Evolutionary conservation across 2,888 invertebrate genomes (phyloP).

Genomic region (Stictocephala bisonia): DNA sequence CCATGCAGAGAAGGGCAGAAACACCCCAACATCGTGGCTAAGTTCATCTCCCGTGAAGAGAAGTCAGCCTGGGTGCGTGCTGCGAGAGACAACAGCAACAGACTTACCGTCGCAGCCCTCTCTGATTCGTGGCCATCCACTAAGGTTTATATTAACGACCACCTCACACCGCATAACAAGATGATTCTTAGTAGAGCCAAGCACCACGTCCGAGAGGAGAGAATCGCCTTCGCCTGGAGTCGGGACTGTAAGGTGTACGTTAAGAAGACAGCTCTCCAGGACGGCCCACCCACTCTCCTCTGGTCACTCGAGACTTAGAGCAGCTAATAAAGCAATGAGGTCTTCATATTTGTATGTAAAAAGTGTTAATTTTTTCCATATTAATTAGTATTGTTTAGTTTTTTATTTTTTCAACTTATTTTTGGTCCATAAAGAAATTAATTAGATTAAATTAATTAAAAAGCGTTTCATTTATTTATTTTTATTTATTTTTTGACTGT

Average conservation of each 20-base stretch:
- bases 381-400: too few relatives aligned
- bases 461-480: too few relatives aligned
- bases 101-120: neutral
- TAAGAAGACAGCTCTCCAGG: neutral
- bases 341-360: too few relatives aligned
- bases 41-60: neutral
- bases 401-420: too few relatives aligned
- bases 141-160: slow-evolving; percentile 19
- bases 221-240: neutral
- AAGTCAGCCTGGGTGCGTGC: neutral
- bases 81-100: neutral
- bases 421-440: too few relatives aligned
- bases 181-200: slow-evolving; percentile 1
- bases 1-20: neutral
- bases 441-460: too few relatives aligned
- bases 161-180: slow-evolving; percentile 15
- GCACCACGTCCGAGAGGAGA: neutral
- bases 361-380: too few relatives aligned
- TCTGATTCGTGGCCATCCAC: neutral
- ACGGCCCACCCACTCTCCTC: neutral
- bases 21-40: neutral
- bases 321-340: too few relatives aligned
- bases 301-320: neutral
- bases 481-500: too few relatives aligned
- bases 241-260: slow-evolving; percentile 1